Percentiles rank a stretch among this genome's conserved stretches.
Conservation (phyloP, 2,888 invertebrate species). For the Ceraclea dissimilis region DNA sequence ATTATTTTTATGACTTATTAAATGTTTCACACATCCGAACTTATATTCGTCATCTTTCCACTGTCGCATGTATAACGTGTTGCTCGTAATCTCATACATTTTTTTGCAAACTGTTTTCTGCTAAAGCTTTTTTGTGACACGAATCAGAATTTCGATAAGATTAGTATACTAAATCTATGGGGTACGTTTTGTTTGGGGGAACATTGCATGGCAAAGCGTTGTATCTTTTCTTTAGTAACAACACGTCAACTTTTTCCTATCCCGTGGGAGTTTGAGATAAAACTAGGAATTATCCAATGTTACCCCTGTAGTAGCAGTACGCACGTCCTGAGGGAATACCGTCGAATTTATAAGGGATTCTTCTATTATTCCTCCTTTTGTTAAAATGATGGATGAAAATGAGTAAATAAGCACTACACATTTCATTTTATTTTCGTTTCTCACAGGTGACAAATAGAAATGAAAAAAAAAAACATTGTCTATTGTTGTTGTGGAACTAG, state of each 20-base stretch:
- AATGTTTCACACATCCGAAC: too few relatives aligned
- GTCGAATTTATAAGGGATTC: neutral
- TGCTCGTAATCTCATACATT: too few relatives aligned
- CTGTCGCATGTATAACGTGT: too few relatives aligned
- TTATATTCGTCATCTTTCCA: too few relatives aligned
- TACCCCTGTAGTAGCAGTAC: neutral
- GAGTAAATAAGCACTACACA: neutral
- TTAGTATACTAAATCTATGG: neutral
- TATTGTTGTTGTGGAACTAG: too few relatives aligned
- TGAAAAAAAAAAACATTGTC: neutral
- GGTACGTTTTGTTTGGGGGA: neutral
- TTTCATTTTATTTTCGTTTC: neutral
- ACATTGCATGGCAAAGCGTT: neutral
- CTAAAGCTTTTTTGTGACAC: too few relatives aligned
- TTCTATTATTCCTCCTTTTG: conserved; percentile 1
- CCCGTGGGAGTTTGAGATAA: neutral
- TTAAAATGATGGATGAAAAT: conserved; percentile 5
- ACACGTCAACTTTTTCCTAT: neutral
- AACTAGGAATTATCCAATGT: neutral
- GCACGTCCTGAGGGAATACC: neutral
- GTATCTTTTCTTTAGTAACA: neutral
- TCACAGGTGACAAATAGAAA: neutral
- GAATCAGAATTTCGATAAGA: too few relatives aligned
- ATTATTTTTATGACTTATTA: too few relatives aligned
- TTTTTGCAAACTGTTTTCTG: too few relatives aligned